Evolutionary conservation across 2,113 vertebrate genomes (phyloP).

Genomic region (Rhipidura dahli): DNA sequence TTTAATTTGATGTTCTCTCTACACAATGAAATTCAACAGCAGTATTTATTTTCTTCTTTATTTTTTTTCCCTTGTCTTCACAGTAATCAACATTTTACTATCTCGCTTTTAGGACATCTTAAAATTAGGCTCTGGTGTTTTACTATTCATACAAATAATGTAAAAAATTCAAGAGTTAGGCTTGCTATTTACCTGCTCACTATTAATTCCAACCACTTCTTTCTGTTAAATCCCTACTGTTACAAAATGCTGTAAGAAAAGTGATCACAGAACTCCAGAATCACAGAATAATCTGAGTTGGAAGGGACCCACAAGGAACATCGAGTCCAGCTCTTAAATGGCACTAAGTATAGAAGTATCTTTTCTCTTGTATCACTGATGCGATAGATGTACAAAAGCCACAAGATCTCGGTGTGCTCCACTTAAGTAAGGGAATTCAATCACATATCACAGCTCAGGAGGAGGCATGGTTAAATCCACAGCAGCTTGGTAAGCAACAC

Average conservation of each 20-base stretch:
- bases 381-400: not conserved
- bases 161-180: not conserved
- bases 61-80: not conserved
- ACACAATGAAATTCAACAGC: not conserved
- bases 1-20: not conserved
- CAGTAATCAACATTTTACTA: not conserved
- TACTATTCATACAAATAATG: not conserved
- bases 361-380: not conserved
- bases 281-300: not conserved
- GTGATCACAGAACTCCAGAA: not conserved
- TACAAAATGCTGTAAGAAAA: not conserved
- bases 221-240: not conserved
- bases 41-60: not conserved
- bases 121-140: not conserved
- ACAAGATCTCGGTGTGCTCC: not conserved
- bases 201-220: not conserved
- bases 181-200: not conserved
- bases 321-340: not conserved
- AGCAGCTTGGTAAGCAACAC: conserved; percentile 16
- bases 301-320: not conserved
- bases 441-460: not conserved
- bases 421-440: conserved; percentile 22
- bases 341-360: not conserved
- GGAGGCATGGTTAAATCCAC: not conserved
- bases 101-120: not conserved